A percentile compares a stretch with the other conserved stretches of the same genome.
These are phyloP conservation scores for Tortrix viridana DNA, from an alignment of 2,888 invertebrate species.

Conservation along the genomic window DNA sequence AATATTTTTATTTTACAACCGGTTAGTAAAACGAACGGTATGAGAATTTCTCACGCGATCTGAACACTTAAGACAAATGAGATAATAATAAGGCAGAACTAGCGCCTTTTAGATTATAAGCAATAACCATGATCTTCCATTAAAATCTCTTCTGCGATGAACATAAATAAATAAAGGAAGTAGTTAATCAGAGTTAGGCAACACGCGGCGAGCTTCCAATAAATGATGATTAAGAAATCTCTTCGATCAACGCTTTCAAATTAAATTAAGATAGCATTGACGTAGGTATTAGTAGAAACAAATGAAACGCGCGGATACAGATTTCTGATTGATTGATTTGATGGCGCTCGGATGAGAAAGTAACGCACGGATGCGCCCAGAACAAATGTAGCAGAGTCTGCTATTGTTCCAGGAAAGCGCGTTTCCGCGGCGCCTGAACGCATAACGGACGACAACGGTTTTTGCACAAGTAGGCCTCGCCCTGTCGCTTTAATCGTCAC, in stretches of 20 bases:
- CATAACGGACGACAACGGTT: constrained; percentile 72
- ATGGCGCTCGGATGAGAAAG: constrained; percentile 61
- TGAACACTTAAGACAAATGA: constrained; percentile 17
- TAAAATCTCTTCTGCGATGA: constrained; percentile 25
- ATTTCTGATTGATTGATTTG: constrained; percentile 63
- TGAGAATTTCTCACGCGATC: constrained; percentile 19
- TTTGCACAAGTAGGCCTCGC: constrained; percentile 71
- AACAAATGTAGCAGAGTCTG: constrained; percentile 67
- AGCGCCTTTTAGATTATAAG: constrained; percentile 18
- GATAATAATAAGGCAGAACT: constrained; percentile 15
- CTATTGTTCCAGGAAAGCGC: constrained; percentile 65
- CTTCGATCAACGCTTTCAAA: constrained; percentile 13
- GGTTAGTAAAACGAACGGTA: neutral
- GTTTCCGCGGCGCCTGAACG: constrained; percentile 55
- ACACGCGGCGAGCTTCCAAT: constrained; percentile 18
- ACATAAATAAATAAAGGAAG: constrained; percentile 33
- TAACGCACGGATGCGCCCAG: constrained; percentile 62
- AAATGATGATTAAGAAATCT: constrained; percentile 16
- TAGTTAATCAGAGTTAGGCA: constrained; percentile 14
- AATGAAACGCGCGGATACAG: constrained; percentile 48
- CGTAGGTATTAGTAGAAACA: constrained; percentile 45
- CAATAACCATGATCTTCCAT: constrained; percentile 30
- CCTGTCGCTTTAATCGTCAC: constrained; percentile 58
- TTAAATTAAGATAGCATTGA: constrained; percentile 26
- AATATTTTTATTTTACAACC: neutral